These are phyloP conservation scores for Coreius guichenoti DNA, from an alignment of 2,797 vertebrate species.

Conservation along the genomic window DNA sequence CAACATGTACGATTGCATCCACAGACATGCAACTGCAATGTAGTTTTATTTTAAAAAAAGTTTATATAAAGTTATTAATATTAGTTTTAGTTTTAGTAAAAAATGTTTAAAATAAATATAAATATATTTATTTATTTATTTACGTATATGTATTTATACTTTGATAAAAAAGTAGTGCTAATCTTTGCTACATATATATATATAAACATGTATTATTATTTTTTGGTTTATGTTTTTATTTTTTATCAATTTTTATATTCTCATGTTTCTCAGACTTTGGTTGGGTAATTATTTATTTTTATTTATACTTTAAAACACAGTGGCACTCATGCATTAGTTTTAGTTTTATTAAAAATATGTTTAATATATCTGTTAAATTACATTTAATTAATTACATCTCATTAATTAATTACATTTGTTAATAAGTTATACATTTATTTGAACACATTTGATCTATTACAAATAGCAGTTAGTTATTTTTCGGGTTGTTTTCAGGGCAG, in stretches of 20 bases:
- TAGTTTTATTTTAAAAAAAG: not conserved
- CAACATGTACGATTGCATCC: not conserved
- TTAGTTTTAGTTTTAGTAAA: not conserved
- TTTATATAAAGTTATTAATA: not conserved
- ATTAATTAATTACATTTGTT: not conserved
- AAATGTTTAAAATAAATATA: no score
- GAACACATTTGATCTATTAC: not conserved
- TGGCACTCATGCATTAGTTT: not conserved
- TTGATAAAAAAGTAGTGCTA: no score
- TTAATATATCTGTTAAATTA: not conserved
- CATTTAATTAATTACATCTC: not conserved
- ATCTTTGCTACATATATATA: no score
- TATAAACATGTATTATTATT: no score
- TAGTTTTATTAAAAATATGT: not conserved
- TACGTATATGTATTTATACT: no score
- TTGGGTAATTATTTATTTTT: not conserved
- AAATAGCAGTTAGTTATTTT: not conserved
- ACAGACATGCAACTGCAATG: not conserved
- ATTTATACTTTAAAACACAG: not conserved
- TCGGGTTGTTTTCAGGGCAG: slow-evolving; percentile 81
- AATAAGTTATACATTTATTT: not conserved
- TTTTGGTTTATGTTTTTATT: not conserved
- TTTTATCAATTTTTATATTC: not conserved
- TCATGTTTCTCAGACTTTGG: not conserved
- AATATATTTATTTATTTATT: no score